Base-by-base conservation (phyloP, 2,797 vertebrate species). In the Acipenser oxyrinchus region DNA sequence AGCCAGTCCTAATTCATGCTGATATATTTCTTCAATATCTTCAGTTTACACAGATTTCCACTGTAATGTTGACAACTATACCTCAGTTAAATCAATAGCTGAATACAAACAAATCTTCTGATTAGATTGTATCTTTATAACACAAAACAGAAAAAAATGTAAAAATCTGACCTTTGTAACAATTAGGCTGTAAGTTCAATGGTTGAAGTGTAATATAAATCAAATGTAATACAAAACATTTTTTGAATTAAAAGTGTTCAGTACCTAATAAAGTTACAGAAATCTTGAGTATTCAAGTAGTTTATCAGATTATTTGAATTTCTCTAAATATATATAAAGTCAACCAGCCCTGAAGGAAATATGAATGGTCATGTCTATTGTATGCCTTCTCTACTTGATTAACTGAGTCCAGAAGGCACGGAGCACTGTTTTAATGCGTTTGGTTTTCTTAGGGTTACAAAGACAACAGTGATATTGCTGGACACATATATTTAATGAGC, bases 401-500 rank as follows among this genome's bases (percentile, higher is more conserved):
- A 79, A 76, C 78, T 78, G 76, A 76, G 52, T 71, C 70, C 70
- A 66, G 48, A 72, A 67, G 75, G 63, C 71, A 75, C 71, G 75
- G 73, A 68, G 75, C 71, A 60, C 67, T 67, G 70, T 52, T 60
- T 65, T 61, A 60, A n/a, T 57, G 63, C 11, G 64, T 52, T 62
- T 60, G 3, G 60, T 65, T 58, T 58, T 12, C 55, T 58, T 58
- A 58, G 12, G 13, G 12, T 57, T 49, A 23, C 64, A 64, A 60
- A 70, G 13, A 53, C 23, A 37, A 37, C 23, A 37, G 23, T 3
- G 2, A 37, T 37, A 37, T 37, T 18, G 23, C 23, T 37, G 23
- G 23, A 37, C 23, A 37, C 23, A 37, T 37, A 37, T 37, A 3
- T 37, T 37, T 37, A 37, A 37, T 37, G 23, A 37, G 23, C 23